Conservation (phyloP, 2,113 vertebrate genomes). For the Strigops habroptila region DNA sequence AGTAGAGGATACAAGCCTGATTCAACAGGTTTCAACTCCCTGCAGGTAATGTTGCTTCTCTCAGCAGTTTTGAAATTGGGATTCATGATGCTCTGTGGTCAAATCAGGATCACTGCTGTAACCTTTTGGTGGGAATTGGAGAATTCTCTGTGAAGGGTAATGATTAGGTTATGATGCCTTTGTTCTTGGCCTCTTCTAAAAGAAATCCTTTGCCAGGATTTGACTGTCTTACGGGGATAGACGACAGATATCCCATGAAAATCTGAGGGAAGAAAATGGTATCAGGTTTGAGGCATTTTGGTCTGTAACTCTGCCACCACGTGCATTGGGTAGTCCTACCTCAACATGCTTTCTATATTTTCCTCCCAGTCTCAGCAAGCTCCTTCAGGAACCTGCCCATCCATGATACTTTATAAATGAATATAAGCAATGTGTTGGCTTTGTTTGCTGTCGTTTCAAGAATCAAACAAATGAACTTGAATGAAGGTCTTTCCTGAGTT, state of each 20-base stretch:
- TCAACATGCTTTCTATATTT: rapidly evolving
- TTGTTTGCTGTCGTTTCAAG: not conserved
- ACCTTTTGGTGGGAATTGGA: not conserved
- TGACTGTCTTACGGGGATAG: not conserved
- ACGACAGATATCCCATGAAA: not conserved
- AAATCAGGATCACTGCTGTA: not conserved
- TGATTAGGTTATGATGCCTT: not conserved
- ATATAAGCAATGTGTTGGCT: not conserved
- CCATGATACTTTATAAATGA: not conserved
- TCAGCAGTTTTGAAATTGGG: not conserved
- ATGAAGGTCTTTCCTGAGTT: not conserved
- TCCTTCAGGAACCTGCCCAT: not conserved
- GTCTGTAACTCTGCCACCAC: not conserved
- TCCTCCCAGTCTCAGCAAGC: not conserved
- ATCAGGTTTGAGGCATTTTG: not conserved
- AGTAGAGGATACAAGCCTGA: not conserved
- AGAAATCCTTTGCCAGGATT: not conserved
- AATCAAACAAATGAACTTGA: not conserved
- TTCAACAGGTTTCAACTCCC: not conserved
- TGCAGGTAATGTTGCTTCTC: not conserved
- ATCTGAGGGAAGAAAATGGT: not conserved
- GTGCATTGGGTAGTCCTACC: not conserved
- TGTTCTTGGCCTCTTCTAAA: not conserved
- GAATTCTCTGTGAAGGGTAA: not conserved
- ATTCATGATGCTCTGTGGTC: not conserved